Evolutionary conservation across 2,888 invertebrate genomes (phyloP).

Genomic region (Neoitamus cyanurus): DNA sequence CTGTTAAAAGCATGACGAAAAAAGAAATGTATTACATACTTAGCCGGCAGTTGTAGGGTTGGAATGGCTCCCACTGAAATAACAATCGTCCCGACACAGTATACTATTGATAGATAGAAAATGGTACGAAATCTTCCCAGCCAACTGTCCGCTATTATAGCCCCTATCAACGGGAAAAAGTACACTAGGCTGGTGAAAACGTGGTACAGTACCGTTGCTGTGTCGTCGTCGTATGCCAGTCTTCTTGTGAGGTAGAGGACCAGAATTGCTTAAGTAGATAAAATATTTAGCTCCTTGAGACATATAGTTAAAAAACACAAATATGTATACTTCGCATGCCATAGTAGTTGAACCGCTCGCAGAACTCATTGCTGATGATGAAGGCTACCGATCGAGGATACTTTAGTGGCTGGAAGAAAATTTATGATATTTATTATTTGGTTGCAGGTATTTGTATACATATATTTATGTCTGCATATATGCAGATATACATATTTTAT

Average conservation of each 20-base stretch:
- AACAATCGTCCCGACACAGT: slow-evolving; percentile 83
- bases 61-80: slow-evolving; percentile 78
- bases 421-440: background rate
- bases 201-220: slow-evolving; percentile 89
- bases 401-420: slow-evolving; percentile 62
- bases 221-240: slow-evolving; percentile 77
- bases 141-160: slow-evolving; percentile 92
- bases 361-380: slow-evolving; percentile 97
- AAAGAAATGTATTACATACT: slow-evolving; percentile 57
- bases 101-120: slow-evolving; percentile 87
- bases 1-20: background rate
- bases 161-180: slow-evolving; percentile 75
- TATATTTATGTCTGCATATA: no score
- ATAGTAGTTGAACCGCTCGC: slow-evolving; percentile 97
- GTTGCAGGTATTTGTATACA: no score
- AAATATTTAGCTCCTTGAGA: slow-evolving; percentile 39
- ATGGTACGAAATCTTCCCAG: slow-evolving; percentile 89
- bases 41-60: slow-evolving; percentile 70
- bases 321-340: slow-evolving; percentile 94
- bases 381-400: slow-evolving; percentile 93
- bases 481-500: no score
- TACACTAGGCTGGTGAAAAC: slow-evolving; percentile 87
- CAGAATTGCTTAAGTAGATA: slow-evolving; percentile 81
- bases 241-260: slow-evolving; percentile 87
- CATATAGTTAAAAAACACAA: slow-evolving; percentile 44